A percentile compares a stretch with the other conserved stretches of the same genome.
phyloP scores from a whole-genome alignment of 2,113 vertebrate species.

The Hippocampus barbouri region DNA sequence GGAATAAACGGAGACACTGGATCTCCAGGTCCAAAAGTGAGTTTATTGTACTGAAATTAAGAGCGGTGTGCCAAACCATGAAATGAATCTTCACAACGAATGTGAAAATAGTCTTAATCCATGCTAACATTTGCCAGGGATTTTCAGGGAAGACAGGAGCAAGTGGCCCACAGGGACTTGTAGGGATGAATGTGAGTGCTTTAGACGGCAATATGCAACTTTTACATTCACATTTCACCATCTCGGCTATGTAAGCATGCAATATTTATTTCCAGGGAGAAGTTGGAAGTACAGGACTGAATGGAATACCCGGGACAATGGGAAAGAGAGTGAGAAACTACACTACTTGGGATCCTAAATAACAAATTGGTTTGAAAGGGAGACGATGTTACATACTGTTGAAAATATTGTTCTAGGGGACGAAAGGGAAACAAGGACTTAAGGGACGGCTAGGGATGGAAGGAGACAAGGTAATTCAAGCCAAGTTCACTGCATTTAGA shows the following conservation, averaged over 20 bases:
- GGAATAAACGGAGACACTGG: conserved; percentile 57
- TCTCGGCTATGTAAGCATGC: not conserved
- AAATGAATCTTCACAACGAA: not conserved
- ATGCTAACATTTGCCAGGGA: conserved; percentile 50
- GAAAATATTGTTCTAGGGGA: conserved; percentile 51
- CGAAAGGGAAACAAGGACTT: conserved; percentile 60
- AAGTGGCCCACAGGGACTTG: conserved; percentile 65
- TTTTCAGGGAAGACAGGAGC: conserved; percentile 61
- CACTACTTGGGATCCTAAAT: not conserved
- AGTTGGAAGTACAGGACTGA: conserved; percentile 49
- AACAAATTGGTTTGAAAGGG: fast-evolving
- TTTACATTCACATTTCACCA: too few species aligned
- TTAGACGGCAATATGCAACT: not conserved
- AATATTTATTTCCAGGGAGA: conserved; percentile 58
- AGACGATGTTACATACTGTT: not conserved
- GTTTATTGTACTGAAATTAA: conserved; percentile 1
- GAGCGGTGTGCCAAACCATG: not conserved
- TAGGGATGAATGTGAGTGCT: conserved; percentile 67
- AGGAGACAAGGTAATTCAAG: conserved; percentile 62
- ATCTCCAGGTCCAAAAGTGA: conserved; percentile 56
- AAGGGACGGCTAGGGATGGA: conserved; percentile 45
- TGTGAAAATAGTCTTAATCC: not conserved
- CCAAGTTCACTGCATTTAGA: not conserved
- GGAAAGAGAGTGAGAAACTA: conserved; percentile 57
- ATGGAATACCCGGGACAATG: conserved; percentile 59